Conservation (phyloP, 1,140 invertebrate species). For the Bombus breviceps region DNA sequence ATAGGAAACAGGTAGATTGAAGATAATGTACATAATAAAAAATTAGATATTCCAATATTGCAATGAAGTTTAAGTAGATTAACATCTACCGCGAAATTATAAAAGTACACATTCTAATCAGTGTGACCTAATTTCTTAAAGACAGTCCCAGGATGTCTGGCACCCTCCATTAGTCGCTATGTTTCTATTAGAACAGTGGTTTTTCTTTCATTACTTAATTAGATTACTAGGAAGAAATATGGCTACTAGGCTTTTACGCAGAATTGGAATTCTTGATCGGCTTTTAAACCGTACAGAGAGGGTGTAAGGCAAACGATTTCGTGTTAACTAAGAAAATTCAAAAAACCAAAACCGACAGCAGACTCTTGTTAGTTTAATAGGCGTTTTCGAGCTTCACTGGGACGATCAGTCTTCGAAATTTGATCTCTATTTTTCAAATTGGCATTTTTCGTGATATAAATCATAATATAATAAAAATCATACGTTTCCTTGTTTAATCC, state of each 20-base stretch:
- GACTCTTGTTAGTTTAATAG: not conserved
- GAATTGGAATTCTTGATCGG: not conserved
- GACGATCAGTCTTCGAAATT: not conserved
- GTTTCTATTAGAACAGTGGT: not conserved
- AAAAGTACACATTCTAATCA: constrained; percentile 14
- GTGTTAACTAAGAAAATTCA: not conserved
- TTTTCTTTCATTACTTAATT: constrained; percentile 40
- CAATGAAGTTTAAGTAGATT: not conserved
- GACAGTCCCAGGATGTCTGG: not conserved
- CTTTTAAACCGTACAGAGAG: not conserved
- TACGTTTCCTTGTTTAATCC: not conserved
- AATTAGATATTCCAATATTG: not conserved
- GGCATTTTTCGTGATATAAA: not conserved
- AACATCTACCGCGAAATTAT: not conserved
- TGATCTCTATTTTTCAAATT: not conserved
- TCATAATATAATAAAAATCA: not conserved
- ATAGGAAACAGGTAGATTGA: not conserved
- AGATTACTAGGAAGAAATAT: constrained; percentile 10
- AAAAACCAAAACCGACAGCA: not conserved
- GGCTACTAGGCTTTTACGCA: not conserved
- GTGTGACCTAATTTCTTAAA: constrained; percentile 19
- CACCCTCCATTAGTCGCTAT: constrained; percentile 22
- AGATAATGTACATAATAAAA: not conserved
- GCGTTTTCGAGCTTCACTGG: not conserved
- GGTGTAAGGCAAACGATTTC: not conserved